These are phyloP conservation scores for Drosophila pullipes DNA, from an alignment of 2,888 invertebrate species.

Conservation along the genomic window DNA sequence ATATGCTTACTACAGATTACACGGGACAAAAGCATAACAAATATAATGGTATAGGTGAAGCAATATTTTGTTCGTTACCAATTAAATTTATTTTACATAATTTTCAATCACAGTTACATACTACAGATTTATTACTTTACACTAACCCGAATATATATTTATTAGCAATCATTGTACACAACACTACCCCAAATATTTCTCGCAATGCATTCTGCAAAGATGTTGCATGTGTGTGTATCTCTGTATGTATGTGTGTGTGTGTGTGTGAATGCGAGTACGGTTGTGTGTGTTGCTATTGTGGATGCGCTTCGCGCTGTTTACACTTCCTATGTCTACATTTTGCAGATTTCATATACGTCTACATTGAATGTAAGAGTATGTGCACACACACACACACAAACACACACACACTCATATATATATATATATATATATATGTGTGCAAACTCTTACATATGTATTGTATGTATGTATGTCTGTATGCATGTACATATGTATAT, in stretches of 20 bases:
- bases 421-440: conserved; percentile 17
- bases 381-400: conserved; percentile 20
- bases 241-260: conserved; percentile 30
- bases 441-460: conserved; percentile 15
- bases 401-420: neutral
- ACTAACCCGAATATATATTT: conserved; percentile 66
- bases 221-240: conserved; percentile 41
- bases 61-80: conserved; percentile 41
- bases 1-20: conserved; percentile 30
- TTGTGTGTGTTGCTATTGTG: conserved; percentile 50
- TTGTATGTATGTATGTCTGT: conserved; percentile 29
- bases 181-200: conserved; percentile 68
- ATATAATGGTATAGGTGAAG: neutral
- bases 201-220: conserved; percentile 69
- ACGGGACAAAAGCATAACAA: conserved; percentile 26
- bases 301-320: conserved; percentile 80
- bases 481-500: conserved; percentile 20
- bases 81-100: conserved; percentile 77
- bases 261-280: conserved; percentile 16
- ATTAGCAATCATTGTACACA: conserved; percentile 49
- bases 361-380: conserved; percentile 25
- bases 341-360: conserved; percentile 59
- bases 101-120: conserved; percentile 81
- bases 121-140: conserved; percentile 79
- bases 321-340: conserved; percentile 80